Base-by-base conservation (phyloP, 2,113 vertebrate genomes). In the Microtus oregoni region DNA sequence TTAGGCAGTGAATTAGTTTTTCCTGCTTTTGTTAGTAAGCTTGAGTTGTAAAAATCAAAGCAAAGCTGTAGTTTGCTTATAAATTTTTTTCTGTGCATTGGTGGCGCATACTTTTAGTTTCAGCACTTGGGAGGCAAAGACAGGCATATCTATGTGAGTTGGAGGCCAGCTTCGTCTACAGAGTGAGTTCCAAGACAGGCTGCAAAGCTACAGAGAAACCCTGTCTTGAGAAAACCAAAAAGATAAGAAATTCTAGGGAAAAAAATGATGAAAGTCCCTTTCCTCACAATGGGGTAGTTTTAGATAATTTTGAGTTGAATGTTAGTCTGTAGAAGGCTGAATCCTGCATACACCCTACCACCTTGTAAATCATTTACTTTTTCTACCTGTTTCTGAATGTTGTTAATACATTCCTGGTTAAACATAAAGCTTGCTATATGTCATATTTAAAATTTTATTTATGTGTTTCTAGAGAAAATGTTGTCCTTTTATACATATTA, bases 241-340 rank as follows among this genome's bases (percentile, higher is more conserved):
- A 58, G 19, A 58, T 20, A 58, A 7, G 19, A 58, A 58, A 58
- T 58, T 0, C 78, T 95, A 24, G 11, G 24, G 58, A 20, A 70
- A 70, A 76, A 86, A 82, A 91, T 94, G 24, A 35, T 86, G 30
- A 93, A 95, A 79, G 81, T 28, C 9, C 35, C 86, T 78, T 94
- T 32, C 2, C 7, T 87, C 38, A 90, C 2, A 73, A 17, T 90
- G 17, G 8, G 0, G 28, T 75, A 65, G 73, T 22, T 65, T 86
- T 68, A 14, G 7, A n/a, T 82, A 81, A 63, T 61, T 19, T 77
- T 89, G 20, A 92, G 10, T 55, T 67, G 10, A 90, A 63, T 61
- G 2, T 41, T 89, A 50, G 32, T 73, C 19, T 77, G 32, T 47
- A n/a, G 19, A 79, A 92, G 38, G 28, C 58, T 41, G 13, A 68